Evolutionary conservation across 92 coral and sea anemone genomes (phyloP).

Genomic region (Zoanthus gigantus): DNA sequence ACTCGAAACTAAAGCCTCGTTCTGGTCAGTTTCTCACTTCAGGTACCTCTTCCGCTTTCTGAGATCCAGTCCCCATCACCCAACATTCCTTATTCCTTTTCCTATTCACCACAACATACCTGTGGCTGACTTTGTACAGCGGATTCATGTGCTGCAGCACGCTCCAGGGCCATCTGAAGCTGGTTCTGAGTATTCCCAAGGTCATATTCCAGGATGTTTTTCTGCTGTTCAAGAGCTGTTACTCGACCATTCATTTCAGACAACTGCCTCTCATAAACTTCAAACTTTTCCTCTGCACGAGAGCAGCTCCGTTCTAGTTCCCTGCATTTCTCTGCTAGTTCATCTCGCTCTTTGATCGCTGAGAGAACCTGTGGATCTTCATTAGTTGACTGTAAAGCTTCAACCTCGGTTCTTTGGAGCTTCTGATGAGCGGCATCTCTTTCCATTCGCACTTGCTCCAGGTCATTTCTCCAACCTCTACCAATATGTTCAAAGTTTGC

Average conservation of each 20-base stretch:
- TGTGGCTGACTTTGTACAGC: slow-evolving; percentile 38
- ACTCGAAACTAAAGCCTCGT: slow-evolving; percentile 36
- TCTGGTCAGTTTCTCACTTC: slow-evolving; percentile 21
- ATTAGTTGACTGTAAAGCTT: not conserved
- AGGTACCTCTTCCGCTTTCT: not conserved
- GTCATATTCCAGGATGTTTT: slow-evolving; percentile 66
- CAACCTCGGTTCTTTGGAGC: slow-evolving; percentile 29
- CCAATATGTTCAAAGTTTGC: slow-evolving; percentile 95
- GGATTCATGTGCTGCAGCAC: not conserved
- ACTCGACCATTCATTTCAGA: slow-evolving; percentile 41
- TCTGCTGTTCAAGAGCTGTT: slow-evolving; percentile 62
- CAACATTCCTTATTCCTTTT: slow-evolving; percentile 1
- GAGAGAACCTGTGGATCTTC: slow-evolving; percentile 17
- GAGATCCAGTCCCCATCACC: slow-evolving; percentile 8
- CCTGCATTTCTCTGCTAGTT: not conserved
- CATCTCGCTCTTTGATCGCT: slow-evolving; percentile 7
- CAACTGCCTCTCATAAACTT: slow-evolving; percentile 47
- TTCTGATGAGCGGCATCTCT: slow-evolving; percentile 67
- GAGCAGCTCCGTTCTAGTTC: slow-evolving; percentile 34
- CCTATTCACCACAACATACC: slow-evolving; percentile 49
- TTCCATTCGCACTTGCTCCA: slow-evolving; percentile 83
- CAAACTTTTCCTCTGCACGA: slow-evolving; percentile 36
- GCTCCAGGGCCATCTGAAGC: slow-evolving; percentile 37
- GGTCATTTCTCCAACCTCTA: slow-evolving; percentile 90
- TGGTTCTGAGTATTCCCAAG: slow-evolving; percentile 46